Evolutionary conservation across 2,888 invertebrate species (phyloP), one percentile per base, ranked within the genome.

Genomic region (Stictocephala bisonia): DNA sequence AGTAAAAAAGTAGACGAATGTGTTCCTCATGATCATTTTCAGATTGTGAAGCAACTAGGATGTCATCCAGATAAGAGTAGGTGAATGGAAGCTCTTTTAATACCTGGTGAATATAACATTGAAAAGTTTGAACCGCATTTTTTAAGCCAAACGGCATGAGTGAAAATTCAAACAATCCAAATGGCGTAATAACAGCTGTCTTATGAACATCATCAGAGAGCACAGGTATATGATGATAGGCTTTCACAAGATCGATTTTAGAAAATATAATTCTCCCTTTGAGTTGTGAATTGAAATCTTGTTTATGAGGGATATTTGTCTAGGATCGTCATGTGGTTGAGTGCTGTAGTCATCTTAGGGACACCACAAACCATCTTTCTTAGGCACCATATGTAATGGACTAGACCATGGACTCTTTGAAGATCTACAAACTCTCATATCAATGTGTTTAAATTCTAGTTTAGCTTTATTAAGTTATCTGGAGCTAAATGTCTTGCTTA

Each of bases 181-280:
- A 80, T 1, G 80, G 79, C 3, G 80, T 82, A 7, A 70, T 80
- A 0, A 81, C 76, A 1, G 79, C 81, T 1, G 81, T 81, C 67
- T 82, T 81, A 1, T 22, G 74, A 6, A 82, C 71, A 71, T 81
- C 80, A 0, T 74, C 75, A 9, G 71, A 48, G 1, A 56, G 71
- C n/a, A 81, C 77, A 9, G 78, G 79, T 24, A 81, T 80, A 26
- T 79, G 80, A 35, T 79, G 76, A 51, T 76, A 81, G 0, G 79
- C 81, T 13, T 71, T n/a, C n/a, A 74, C 67, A 3, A 80, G 72
- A 73, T 78, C 76, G 7, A 76, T 72, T n/a, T 40, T 74, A 1
- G 75, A 69, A 31, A 78, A 79, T 13, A 76, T 50, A 1, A 50
- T 74, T 13, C 60, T 74, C 6, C 76, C 77, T 18, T 35, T 40